phyloP scores from a whole-genome alignment of 2,113 vertebrate species.

The Delphinus delphis region DNA sequence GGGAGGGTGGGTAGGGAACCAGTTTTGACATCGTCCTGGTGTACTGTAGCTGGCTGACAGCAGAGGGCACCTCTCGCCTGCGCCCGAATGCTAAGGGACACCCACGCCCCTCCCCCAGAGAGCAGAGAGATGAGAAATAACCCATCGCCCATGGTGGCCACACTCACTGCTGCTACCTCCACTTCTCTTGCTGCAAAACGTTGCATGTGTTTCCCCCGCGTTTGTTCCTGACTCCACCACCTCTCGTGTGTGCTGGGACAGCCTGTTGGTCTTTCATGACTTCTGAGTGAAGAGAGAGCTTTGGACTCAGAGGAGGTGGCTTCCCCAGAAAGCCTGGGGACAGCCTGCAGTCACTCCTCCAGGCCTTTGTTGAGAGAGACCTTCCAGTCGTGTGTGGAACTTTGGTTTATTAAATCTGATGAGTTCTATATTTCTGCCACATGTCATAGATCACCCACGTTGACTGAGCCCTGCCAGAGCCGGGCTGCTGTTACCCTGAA shows the following conservation, averaged over 20 bases:
- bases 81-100: not conserved
- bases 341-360: not conserved
- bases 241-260: slow-evolving; percentile 13
- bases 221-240: slow-evolving; percentile 33
- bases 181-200: not conserved
- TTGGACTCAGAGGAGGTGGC: slow-evolving; percentile 63
- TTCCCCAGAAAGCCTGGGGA: slow-evolving; percentile 42
- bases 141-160: not conserved
- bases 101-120: too few relatives aligned
- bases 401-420: slow-evolving; percentile 78
- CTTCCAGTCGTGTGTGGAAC: slow-evolving; percentile 62
- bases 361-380: slow-evolving; percentile 72
- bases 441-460: slow-evolving; percentile 81
- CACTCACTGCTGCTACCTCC: not conserved
- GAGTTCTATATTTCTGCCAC: slow-evolving; percentile 79
- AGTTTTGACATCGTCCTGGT: not conserved
- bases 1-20: too few relatives aligned
- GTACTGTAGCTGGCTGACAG: slow-evolving; percentile 46
- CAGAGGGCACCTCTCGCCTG: slow-evolving; percentile 63
- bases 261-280: slow-evolving; percentile 57
- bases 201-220: not conserved
- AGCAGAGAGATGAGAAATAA: not conserved
- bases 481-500: slow-evolving; percentile 71
- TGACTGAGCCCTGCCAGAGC: slow-evolving; percentile 72
- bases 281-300: slow-evolving; percentile 68